Evolutionary conservation across 1,140 invertebrate genomes (phyloP), one percentile per base, ranked within the genome.

Genomic region (Drosophila pachea): DNA sequence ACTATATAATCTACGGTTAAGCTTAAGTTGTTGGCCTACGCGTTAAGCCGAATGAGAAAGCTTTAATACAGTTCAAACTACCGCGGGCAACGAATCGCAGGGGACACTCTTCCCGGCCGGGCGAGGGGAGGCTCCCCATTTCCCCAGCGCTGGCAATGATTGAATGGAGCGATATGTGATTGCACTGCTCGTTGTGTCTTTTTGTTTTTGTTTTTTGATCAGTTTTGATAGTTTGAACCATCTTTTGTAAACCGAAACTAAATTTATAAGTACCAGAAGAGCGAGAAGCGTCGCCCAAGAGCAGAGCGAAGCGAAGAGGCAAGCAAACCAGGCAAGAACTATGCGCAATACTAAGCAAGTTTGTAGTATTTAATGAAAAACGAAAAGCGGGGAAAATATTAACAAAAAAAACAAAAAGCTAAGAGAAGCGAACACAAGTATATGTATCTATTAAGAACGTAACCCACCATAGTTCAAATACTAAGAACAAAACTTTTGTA

Each of bases 381-480:
- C 36, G n/a, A 43, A 43, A 16, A 22, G 12, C 9, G 9, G 9
- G 9, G n/a, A 40, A 40, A 40, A 40, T n/a, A 68, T 38, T 49
- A 54, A 36, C 22, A 42, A 12, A 54, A 43, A 33, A 48, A 31
- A 32, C 22, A 31, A 55, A n/a, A 40, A n/a, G 9, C 9, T 11
- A 40, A 40, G 6, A 32, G 9, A 36, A 52, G 8, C 8, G n/a
- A 31, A 53, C 58, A 62, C 56, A 33, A 54, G 56, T 67, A 75
- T 66, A 60, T 83, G 59, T 78, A 73, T 67, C 47, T 56, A 74
- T 81, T 81, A 84, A 84, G 74, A 84, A 86, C 77, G 81, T 76
- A 86, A 86, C 81, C 81, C 81, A 86, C 81, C 81, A 86, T 86
- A 84, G 81, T 86, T 86, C 77, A 77, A 76, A 73, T 76, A 79